These are phyloP conservation scores for Andricus curvator DNA, from an alignment of 2,888 invertebrate genomes.

Conservation along the genomic window DNA sequence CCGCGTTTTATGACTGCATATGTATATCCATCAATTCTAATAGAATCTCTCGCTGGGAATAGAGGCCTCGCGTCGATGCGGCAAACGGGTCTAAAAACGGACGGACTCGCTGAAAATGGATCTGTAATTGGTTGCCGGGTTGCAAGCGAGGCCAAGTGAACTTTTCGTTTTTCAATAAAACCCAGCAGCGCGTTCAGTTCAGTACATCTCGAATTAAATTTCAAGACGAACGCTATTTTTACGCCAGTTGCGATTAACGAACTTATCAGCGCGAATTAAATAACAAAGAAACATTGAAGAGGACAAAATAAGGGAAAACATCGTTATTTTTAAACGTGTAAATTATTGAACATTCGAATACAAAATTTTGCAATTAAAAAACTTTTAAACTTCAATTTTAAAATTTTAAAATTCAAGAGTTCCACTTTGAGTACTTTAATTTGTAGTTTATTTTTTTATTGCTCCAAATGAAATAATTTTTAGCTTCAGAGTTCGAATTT, in stretches of 20 bases:
- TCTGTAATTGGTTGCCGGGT: slow-evolving; percentile 26
- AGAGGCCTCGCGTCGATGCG: background rate
- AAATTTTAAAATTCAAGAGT: too few relatives aligned
- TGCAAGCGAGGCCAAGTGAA: background rate
- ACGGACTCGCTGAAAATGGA: slow-evolving; percentile 10
- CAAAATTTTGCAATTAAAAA: too few relatives aligned
- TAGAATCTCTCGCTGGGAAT: slow-evolving; percentile 12
- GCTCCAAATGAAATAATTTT: too few relatives aligned
- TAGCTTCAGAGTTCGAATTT: too few relatives aligned
- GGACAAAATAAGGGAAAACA: background rate
- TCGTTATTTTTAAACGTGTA: too few relatives aligned
- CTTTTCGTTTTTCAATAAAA: slow-evolving; percentile 29
- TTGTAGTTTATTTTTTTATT: too few relatives aligned
- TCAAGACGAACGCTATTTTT: slow-evolving; percentile 5
- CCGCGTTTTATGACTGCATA: background rate
- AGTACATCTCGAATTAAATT: slow-evolving; percentile 38
- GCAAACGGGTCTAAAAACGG: slow-evolving; percentile 12
- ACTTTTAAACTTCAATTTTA: too few relatives aligned
- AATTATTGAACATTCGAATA: too few relatives aligned
- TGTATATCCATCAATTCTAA: background rate
- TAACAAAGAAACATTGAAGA: background rate
- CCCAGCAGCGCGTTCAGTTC: background rate
- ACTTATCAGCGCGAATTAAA: background rate
- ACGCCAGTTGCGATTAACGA: slow-evolving; percentile 2
- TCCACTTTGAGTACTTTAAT: too few relatives aligned